phyloP scores from a whole-genome alignment of 2,113 vertebrate species.

The Mastomys coucha region DNA sequence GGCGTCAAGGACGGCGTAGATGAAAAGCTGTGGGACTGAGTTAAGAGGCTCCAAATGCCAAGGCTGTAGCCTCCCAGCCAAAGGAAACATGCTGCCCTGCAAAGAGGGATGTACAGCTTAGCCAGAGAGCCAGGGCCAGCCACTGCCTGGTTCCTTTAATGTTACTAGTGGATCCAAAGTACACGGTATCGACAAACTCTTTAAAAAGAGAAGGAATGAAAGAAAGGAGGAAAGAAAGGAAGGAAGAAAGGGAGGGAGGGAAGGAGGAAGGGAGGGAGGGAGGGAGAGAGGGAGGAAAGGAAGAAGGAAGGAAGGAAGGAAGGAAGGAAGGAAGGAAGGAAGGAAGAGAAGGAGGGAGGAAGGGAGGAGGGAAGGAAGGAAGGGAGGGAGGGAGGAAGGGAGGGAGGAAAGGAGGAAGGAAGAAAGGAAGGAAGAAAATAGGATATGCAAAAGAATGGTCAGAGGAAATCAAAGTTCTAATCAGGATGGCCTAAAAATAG shows the following conservation, averaged over 20 bases:
- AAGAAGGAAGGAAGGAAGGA: fast-evolving
- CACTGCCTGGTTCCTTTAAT: background rate
- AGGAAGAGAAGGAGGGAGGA: background rate
- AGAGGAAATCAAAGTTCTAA: too few relatives aligned
- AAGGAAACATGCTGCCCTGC: conserved; percentile 46
- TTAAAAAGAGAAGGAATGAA: background rate
- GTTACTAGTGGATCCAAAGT: background rate
- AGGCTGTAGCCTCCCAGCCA: conserved; percentile 1
- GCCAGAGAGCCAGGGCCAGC: background rate
- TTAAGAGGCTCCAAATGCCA: conserved; percentile 59
- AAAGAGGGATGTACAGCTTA: background rate
- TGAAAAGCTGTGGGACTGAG: conserved; percentile 62
- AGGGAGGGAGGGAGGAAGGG: too few relatives aligned
- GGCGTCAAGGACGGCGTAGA: conserved; percentile 69
- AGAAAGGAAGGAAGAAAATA: background rate
- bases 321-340: fast-evolving
- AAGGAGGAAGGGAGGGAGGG: fast-evolving
- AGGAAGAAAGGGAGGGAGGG: background rate
- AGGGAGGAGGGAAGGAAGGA: too few relatives aligned
- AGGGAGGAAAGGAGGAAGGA: fast-evolving
- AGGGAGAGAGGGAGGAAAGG: background rate
- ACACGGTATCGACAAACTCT: background rate
- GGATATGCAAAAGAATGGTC: too few relatives aligned
- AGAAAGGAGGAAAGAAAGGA: background rate
- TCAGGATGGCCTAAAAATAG: too few relatives aligned